phyloP scores from a whole-genome alignment of 2,113 vertebrate species.

The Megatriorchis doriae region DNA sequence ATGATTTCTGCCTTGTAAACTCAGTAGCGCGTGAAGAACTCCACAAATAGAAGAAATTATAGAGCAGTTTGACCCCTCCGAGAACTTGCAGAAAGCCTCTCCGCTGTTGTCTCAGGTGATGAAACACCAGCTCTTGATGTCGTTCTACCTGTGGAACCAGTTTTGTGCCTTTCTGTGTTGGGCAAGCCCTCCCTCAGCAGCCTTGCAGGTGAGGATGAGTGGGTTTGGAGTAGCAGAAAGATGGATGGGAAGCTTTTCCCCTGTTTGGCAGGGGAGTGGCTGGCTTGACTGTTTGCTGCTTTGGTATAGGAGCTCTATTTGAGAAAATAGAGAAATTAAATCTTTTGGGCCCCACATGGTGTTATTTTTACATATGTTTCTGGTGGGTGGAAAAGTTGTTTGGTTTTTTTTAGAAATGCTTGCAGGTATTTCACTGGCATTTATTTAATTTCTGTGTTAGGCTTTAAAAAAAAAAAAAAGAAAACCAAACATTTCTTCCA shows the following conservation, averaged over 20 bases:
- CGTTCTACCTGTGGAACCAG: slow-evolving; percentile 24
- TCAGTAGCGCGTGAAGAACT: background rate
- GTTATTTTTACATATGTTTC: background rate
- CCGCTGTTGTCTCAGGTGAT: background rate
- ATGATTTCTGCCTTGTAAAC: background rate
- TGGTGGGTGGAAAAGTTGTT: background rate
- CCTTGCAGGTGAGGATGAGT: background rate
- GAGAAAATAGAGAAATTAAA: background rate
- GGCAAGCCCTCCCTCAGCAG: background rate
- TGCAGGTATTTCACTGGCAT: background rate
- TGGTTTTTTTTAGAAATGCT: background rate
- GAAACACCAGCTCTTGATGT: background rate
- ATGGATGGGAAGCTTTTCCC: background rate
- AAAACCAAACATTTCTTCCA: background rate
- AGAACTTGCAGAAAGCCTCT: background rate
- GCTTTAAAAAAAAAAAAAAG: background rate
- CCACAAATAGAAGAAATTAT: background rate
- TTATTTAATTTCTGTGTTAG: background rate
- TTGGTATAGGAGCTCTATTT: background rate
- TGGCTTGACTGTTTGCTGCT: background rate
- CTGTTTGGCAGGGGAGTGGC: background rate
- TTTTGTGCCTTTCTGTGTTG: background rate
- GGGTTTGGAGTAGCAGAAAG: background rate
- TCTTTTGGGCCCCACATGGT: fast-evolving
- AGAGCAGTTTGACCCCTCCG: background rate